These are phyloP conservation scores for Crotalus horridus DNA, from an alignment of 2,113 vertebrate genomes.

Conservation along the genomic window DNA sequence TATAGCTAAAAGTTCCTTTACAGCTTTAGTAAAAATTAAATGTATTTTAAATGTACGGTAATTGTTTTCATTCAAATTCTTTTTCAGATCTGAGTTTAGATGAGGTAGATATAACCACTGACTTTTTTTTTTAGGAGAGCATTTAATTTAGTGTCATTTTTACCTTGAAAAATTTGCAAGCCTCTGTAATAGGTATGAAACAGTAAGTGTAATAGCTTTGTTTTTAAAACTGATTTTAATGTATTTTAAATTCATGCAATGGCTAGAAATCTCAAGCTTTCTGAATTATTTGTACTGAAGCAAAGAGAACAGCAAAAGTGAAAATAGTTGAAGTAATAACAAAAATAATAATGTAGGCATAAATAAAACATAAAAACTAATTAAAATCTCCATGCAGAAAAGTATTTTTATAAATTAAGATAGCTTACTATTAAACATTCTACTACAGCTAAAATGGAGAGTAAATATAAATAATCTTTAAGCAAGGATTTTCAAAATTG, in stretches of 20 bases:
- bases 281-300: background rate
- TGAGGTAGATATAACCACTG: background rate
- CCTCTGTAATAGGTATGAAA: conserved; percentile 20
- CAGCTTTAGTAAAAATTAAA: conserved; percentile 20
- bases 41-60: conserved; percentile 12
- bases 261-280: background rate
- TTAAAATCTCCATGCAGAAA: background rate
- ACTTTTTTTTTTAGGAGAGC: background rate
- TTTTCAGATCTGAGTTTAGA: conserved; percentile 28
- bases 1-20: conserved; percentile 11
- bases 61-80: conserved; percentile 21
- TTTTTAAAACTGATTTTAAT: background rate
- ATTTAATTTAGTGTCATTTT: conserved; percentile 28
- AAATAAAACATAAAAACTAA: background rate
- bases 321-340: background rate
- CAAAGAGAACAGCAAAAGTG: background rate
- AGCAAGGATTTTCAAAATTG: background rate
- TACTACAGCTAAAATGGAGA: background rate
- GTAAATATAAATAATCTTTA: background rate
- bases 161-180: conserved; percentile 21
- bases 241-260: background rate
- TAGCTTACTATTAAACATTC: background rate
- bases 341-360: background rate
- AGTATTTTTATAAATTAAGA: background rate
- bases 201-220: conserved; percentile 16